Base-by-base conservation (phyloP, 2,888 invertebrate genomes). In the Amphipyra berbera region DNA sequence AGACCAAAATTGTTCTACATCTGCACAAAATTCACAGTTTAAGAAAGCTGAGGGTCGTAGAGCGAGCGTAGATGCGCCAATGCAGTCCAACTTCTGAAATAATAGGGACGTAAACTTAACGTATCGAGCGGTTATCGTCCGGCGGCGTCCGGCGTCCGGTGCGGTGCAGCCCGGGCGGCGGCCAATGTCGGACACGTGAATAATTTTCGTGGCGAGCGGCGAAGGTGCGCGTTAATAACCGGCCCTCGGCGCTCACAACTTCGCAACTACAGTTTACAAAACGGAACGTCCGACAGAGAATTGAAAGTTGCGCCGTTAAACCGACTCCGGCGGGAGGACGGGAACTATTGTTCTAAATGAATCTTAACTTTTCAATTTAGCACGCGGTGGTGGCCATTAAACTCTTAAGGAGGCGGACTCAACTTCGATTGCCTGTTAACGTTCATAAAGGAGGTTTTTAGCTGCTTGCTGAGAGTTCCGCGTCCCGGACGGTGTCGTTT, bases 371-470 rank as follows among this genome's bases (percentile, higher is more conserved):
- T 83, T 78, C 76, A 82, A 81, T 81, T 68, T 61, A 73, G 78
- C 68, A 56, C 73, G 68, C 59, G 54, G 76, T 56, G 63, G 52
- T 50, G 53, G 56, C 69, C 71, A 77, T 78, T 78, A 68, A 70
- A 79, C 71, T 73, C 66, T 74, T 72, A 61, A 74, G 55, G 59
- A 71, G 60, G 58, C 69, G 46, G 68, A 71, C 72, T 72, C 56
- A 75, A 83, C 81, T 84, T 82, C 74, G 78, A 83, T 83, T 82
- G 78, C 79, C 64, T 76, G 76, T 80, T 82, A 81, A 75, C 73
- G 77, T 76, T 79, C 68, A 74, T 74, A 80, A 76, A 80, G 59
- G 59, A 78, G 73, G 64, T 68, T 74, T 74, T 78, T 49, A 80
- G 78, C 71, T 72, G 58, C 61, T 68, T 60, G 40, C 45, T 30